phyloP scores from a whole-genome alignment of 2,888 invertebrate species.

The Mesopsocus fuscifrons region DNA sequence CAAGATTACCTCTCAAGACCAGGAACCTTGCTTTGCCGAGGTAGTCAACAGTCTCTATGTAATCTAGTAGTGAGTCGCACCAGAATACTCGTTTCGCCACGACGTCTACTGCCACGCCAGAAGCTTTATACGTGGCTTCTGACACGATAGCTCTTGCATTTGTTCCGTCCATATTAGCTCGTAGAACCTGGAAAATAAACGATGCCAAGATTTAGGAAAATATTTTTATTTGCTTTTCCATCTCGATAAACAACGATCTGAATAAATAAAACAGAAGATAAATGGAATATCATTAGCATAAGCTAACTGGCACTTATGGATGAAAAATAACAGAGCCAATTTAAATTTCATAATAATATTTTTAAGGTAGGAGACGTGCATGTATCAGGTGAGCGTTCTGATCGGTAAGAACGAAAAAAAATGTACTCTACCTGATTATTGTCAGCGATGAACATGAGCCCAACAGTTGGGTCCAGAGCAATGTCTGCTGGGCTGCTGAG shows the following conservation, averaged over 20 bases:
- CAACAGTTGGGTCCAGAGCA: conserved; percentile 79
- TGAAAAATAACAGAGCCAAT: too few relatives aligned
- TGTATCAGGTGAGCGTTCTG: too few relatives aligned
- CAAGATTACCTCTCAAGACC: conserved; percentile 45
- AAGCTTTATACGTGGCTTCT: conserved; percentile 85
- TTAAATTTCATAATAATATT: too few relatives aligned
- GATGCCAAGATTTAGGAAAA: too few relatives aligned
- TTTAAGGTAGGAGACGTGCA: too few relatives aligned
- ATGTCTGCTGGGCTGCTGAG: conserved; percentile 80
- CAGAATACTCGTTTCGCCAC: conserved; percentile 80
- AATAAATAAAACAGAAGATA: not conserved
- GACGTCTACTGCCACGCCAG: conserved; percentile 81
- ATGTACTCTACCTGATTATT: conserved; percentile 37
- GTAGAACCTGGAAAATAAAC: conserved; percentile 32
- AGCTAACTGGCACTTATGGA: too few relatives aligned
- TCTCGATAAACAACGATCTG: too few relatives aligned
- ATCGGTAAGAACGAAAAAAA: too few relatives aligned
- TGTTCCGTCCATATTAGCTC: conserved; percentile 91
- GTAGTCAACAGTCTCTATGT: conserved; percentile 91
- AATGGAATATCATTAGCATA: too few relatives aligned
- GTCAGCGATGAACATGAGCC: conserved; percentile 73
- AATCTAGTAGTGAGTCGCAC: conserved; percentile 89
- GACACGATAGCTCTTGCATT: conserved; percentile 64
- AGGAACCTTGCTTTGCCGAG: conserved; percentile 64
- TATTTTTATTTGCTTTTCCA: too few relatives aligned